phyloP scores from a whole-genome alignment of 2,888 invertebrate species.

The Trichogramma evanescens region DNA sequence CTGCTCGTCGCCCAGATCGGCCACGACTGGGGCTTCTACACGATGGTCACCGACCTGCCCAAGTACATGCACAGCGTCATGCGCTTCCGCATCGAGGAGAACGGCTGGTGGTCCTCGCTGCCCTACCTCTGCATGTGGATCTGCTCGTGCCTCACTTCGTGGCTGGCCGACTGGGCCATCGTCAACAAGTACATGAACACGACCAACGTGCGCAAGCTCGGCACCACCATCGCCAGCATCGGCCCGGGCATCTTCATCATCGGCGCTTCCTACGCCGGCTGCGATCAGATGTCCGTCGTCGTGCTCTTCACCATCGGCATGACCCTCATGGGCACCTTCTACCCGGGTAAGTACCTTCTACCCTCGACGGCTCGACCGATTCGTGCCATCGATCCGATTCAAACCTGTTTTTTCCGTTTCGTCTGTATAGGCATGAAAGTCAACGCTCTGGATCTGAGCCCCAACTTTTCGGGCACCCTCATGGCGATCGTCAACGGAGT shows the following conservation, averaged over 20 bases:
- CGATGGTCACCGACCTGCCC: conserved; percentile 44
- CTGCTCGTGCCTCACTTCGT: conserved; percentile 41
- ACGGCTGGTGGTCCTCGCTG: conserved; percentile 46
- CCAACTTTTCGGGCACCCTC: conserved; percentile 49
- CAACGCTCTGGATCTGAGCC: conserved; percentile 48
- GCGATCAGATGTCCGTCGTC: conserved; percentile 44
- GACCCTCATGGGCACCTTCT: conserved; percentile 50
- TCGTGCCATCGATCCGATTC: not conserved
- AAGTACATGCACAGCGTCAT: conserved; percentile 47
- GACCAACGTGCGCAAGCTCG: conserved; percentile 47
- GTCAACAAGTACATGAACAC: conserved; percentile 38
- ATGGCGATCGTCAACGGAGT: conserved; percentile 55
- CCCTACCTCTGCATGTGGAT: conserved; percentile 49
- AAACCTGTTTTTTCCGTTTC: too few relatives aligned
- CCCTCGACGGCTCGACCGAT: not conserved
- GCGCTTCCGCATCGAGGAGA: conserved; percentile 45
- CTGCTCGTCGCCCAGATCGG: conserved; percentile 58
- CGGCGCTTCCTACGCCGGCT: conserved; percentile 49
- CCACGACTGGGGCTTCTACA: conserved; percentile 46
- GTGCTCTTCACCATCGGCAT: conserved; percentile 47
- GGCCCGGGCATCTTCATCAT: conserved; percentile 50
- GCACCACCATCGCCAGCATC: conserved; percentile 49
- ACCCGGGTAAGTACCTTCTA: conserved; percentile 35
- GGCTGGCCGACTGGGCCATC: conserved; percentile 46
- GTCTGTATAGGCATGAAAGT: conserved; percentile 44